phyloP scores from a whole-genome alignment of 2,888 invertebrate genomes.

The Mylabris sibirica region DNA sequence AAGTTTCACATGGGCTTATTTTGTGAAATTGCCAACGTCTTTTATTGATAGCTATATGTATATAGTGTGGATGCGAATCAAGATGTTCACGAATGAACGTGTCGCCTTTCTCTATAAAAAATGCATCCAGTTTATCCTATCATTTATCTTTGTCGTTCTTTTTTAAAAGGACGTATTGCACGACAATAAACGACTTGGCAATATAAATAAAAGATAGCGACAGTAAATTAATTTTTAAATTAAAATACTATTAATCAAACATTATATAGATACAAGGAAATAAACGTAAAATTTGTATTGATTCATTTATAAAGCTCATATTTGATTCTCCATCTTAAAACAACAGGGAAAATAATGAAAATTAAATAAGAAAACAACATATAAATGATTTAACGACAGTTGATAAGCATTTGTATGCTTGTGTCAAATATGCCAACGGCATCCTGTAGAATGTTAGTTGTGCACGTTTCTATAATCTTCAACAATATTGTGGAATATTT shows the following conservation, averaged over 20 bases:
- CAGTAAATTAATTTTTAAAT: conserved; percentile 3
- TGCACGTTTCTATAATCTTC: too few species aligned
- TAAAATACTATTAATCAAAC: background rate
- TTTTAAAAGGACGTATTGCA: conserved; percentile 10
- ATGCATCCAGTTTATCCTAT: conserved; percentile 13
- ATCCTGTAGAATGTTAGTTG: too few species aligned
- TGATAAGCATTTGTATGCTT: too few species aligned
- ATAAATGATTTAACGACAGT: too few species aligned
- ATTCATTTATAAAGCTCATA: too few species aligned
- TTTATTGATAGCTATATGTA: background rate
- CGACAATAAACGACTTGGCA: background rate
- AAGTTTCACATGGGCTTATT: conserved; percentile 9
- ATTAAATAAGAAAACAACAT: too few species aligned
- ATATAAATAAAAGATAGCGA: background rate
- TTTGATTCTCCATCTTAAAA: too few species aligned
- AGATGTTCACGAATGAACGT: conserved; percentile 14
- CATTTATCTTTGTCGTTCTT: conserved; percentile 10
- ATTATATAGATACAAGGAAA: background rate
- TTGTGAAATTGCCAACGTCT: conserved; percentile 9
- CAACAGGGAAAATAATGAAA: too few species aligned
- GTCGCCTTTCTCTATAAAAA: conserved; percentile 11
- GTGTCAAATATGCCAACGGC: too few species aligned
- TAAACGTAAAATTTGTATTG: background rate
- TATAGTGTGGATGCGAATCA: background rate
- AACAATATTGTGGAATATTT: too few species aligned